phyloP scores from a whole-genome alignment of 2,797 vertebrate genomes.

The Falco cherrug region DNA sequence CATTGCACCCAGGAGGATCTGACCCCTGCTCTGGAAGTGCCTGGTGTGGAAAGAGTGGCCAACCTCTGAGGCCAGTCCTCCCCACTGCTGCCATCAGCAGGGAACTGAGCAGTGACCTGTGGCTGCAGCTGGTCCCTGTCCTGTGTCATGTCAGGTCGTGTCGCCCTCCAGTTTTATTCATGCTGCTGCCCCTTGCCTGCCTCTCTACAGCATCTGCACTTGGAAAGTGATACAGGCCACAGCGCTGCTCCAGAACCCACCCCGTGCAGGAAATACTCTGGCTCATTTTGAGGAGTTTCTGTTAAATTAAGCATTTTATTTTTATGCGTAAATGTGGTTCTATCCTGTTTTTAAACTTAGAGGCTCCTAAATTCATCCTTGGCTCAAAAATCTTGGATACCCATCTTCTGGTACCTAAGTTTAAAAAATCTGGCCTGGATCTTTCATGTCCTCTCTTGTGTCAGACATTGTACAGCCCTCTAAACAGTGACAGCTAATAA shows the following conservation, averaged over 20 bases:
- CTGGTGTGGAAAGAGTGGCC: background rate
- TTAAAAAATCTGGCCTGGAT: background rate
- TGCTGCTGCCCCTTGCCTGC: fast-evolving
- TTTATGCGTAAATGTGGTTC: background rate
- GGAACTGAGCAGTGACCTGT: background rate
- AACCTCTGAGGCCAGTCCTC: background rate
- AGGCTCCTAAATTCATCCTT: background rate
- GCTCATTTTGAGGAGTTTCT: background rate
- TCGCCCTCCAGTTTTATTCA: background rate
- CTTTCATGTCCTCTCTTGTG: background rate
- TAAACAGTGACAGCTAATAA: background rate
- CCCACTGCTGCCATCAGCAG: background rate
- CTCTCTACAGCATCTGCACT: background rate
- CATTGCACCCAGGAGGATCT: background rate
- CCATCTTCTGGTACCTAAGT: background rate
- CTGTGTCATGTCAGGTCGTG: background rate
- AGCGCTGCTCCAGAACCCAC: background rate
- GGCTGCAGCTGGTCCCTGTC: background rate
- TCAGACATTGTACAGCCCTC: background rate
- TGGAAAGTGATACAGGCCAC: background rate
- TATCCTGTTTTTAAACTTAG: background rate
- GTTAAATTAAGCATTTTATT: background rate
- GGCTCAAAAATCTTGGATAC: background rate
- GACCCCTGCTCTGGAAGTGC: background rate
- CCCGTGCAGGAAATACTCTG: background rate